These are phyloP conservation scores for Rhincodon typus DNA, from an alignment of 2,797 vertebrate species.

Conservation along the genomic window DNA sequence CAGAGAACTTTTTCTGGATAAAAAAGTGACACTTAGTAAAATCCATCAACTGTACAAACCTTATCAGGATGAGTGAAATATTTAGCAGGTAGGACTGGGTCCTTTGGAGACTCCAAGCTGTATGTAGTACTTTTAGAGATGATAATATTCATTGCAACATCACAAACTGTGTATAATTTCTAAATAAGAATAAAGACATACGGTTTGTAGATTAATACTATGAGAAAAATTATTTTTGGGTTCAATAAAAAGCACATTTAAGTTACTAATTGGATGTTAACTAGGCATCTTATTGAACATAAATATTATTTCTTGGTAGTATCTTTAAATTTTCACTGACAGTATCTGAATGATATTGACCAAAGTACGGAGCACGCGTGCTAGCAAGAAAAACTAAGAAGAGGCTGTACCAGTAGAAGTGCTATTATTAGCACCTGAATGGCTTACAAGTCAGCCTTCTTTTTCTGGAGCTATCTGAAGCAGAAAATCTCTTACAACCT, in stretches of 20 bases:
- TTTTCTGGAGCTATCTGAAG: too few relatives aligned
- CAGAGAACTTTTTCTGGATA: neutral
- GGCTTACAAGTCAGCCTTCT: too few relatives aligned
- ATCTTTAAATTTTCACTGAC: neutral
- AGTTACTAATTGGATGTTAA: neutral
- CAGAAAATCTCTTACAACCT: too few relatives aligned
- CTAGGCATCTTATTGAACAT: too few relatives aligned
- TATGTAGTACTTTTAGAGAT: conserved; percentile 98
- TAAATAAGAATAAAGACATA: conserved; percentile 48
- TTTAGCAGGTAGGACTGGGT: conserved; percentile 85
- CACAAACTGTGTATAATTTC: conserved; percentile 97
- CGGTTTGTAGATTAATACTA: neutral
- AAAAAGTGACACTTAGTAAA: neutral
- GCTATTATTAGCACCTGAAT: too few relatives aligned
- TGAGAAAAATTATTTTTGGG: neutral
- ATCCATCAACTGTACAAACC: conserved; percentile 54
- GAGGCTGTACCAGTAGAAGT: too few relatives aligned
- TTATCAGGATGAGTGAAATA: conserved; percentile 97
- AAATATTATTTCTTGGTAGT: neutral
- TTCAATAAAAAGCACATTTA: neutral
- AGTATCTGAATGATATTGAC: neutral
- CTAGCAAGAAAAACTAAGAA: too few relatives aligned
- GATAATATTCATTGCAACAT: conserved; percentile 96
- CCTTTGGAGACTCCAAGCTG: conserved; percentile 97
- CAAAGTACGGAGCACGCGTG: neutral